A percentile compares a stretch with the other conserved stretches of the same genome.
Evolutionary conservation across 2,888 invertebrate genomes (phyloP).

Genomic region (Drosophila robusta): DNA sequence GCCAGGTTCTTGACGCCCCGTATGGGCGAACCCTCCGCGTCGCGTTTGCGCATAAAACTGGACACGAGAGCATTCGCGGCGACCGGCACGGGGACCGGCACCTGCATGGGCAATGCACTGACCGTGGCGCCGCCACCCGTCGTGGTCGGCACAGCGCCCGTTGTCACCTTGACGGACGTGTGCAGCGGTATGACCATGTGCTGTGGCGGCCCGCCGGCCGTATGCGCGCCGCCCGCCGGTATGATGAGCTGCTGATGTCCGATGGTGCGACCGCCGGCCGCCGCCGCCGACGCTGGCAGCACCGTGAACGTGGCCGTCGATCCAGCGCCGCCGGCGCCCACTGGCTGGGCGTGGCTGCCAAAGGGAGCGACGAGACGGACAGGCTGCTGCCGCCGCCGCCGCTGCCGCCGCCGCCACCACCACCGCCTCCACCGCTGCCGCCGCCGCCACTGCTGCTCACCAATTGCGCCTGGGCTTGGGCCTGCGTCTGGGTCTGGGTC

Average conservation of each 20-base stretch:
- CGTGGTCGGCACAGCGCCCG: conserved; percentile 67
- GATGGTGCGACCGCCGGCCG: conserved; percentile 71
- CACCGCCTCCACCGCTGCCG: conserved; percentile 47
- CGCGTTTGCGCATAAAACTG: conserved; percentile 93
- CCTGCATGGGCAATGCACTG: conserved; percentile 55
- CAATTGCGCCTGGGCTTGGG: conserved; percentile 55
- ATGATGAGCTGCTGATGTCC: conserved; percentile 81
- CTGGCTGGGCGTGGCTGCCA: conserved; percentile 61
- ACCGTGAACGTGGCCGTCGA: conserved; percentile 84
- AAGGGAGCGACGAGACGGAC: conserved; percentile 83
- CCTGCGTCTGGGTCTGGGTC: conserved; percentile 44
- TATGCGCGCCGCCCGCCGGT: conserved; percentile 57
- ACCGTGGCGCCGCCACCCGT: conserved; percentile 59
- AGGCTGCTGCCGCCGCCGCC: conserved; percentile 52
- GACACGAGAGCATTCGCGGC: conserved; percentile 65
- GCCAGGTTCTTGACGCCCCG: conserved; percentile 88
- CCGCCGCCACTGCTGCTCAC: conserved; percentile 63
- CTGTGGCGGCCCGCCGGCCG: conserved; percentile 54
- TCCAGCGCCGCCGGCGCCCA: conserved; percentile 41
- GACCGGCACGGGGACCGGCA: conserved; percentile 41
- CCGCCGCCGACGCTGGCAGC: conserved; percentile 73
- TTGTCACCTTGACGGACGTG: conserved; percentile 82
- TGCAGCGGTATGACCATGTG: conserved; percentile 84
- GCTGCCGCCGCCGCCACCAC: conserved; percentile 55
- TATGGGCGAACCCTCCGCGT: conserved; percentile 89